phyloP scores from a whole-genome alignment of 1,140 invertebrate genomes.

The Armadillidium nasatum region DNA sequence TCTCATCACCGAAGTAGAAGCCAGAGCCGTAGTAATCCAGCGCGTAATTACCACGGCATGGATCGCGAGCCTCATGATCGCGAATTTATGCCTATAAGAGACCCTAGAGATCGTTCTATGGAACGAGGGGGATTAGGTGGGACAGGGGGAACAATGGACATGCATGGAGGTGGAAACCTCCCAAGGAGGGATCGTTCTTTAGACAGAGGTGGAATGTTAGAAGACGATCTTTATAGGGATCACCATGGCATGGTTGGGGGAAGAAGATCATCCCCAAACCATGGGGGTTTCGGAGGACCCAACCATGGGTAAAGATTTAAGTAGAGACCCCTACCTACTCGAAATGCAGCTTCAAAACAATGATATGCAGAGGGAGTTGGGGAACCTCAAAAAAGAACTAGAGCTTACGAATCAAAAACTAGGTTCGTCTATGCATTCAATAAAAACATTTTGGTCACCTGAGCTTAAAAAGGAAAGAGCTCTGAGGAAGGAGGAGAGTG shows the following conservation, averaged over 20 bases:
- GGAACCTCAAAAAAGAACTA: slow-evolving; percentile 92
- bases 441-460: slow-evolving; percentile 99
- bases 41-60: slow-evolving; percentile 66
- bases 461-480: slow-evolving; percentile 97
- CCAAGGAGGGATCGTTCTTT: slow-evolving; percentile 56
- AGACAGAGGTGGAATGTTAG: slow-evolving; percentile 55
- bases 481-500: slow-evolving; percentile 92
- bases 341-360: slow-evolving; percentile 92
- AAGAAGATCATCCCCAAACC: slow-evolving; percentile 65
- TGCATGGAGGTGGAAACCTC: slow-evolving; percentile 52
- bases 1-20: slow-evolving; percentile 49
- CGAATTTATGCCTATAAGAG: slow-evolving; percentile 74
- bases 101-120: slow-evolving; percentile 54
- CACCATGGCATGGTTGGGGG: slow-evolving; percentile 47
- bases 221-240: slow-evolving; percentile 66
- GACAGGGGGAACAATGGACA: slow-evolving; percentile 51
- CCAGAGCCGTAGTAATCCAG: slow-evolving; percentile 51
- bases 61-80: slow-evolving; percentile 61
- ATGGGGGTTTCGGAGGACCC: slow-evolving; percentile 50
- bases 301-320: slow-evolving; percentile 47
- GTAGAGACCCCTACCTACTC: slow-evolving; percentile 66
- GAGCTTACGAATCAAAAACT: slow-evolving; percentile 96
- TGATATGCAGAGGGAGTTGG: slow-evolving; percentile 90
- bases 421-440: slow-evolving; percentile 97
- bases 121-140: slow-evolving; percentile 51